Percentiles rank a stretch among this genome's conserved stretches.
Conservation (phyloP, 2,888 invertebrate species). For the Oasisia sp. region DNA sequence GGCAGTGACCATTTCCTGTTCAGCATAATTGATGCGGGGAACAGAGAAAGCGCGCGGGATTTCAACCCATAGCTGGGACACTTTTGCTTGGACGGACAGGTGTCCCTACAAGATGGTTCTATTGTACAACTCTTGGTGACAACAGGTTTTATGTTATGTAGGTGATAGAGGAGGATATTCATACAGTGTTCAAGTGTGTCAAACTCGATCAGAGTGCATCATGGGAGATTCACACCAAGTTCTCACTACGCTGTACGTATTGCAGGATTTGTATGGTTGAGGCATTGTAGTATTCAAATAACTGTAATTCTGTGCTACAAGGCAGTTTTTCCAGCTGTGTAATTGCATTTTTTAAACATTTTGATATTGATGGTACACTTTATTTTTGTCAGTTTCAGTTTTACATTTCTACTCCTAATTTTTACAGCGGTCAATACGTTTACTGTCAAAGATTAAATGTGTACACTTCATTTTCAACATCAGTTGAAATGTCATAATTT, state of each 20-base stretch:
- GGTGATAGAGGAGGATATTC: not conserved
- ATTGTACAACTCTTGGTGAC: not conserved
- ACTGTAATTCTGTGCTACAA: not conserved
- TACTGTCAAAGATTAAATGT: not conserved
- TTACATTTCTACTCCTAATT: not conserved
- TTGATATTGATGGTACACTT: not conserved
- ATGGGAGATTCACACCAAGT: slow-evolving; percentile 3
- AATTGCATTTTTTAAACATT: not conserved
- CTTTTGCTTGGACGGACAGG: no score
- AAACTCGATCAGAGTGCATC: not conserved
- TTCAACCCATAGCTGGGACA: no score
- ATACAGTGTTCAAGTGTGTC: not conserved
- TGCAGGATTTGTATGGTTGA: not conserved
- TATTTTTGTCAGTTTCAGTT: not conserved
- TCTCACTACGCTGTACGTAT: not conserved
- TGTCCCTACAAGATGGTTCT: no score
- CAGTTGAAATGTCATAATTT: not conserved
- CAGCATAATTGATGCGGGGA: not conserved
- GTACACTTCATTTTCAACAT: not conserved
- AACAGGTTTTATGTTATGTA: not conserved
- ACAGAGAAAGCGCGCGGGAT: no score
- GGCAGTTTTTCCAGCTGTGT: not conserved
- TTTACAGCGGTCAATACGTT: not conserved
- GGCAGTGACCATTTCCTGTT: not conserved
- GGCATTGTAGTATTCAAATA: not conserved